These are phyloP conservation scores for Pseudomugil gertrudae DNA, from an alignment of 2,797 vertebrate genomes.

Conservation along the genomic window DNA sequence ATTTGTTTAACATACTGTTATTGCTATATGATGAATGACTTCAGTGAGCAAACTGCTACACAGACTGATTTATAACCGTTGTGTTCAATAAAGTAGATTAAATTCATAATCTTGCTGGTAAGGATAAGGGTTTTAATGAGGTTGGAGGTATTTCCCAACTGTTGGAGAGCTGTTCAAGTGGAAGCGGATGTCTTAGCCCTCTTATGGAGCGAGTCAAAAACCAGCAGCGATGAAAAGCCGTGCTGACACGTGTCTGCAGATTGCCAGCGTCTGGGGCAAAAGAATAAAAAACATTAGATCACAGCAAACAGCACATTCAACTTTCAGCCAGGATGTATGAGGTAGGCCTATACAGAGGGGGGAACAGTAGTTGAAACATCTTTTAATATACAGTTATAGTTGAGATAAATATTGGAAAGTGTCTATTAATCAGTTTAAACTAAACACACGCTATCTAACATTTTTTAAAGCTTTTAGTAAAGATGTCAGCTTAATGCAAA, in stretches of 20 bases:
- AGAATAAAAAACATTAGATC: too few relatives aligned
- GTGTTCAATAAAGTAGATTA: slow-evolving; percentile 55
- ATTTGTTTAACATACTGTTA: background rate
- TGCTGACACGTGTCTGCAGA: background rate
- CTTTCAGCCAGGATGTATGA: background rate
- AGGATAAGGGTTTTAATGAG: slow-evolving; percentile 36
- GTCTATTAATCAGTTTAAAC: too few relatives aligned
- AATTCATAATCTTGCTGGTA: slow-evolving; percentile 58
- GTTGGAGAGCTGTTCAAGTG: slow-evolving; percentile 19
- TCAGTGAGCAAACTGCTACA: slow-evolving; percentile 7
- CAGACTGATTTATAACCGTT: slow-evolving; percentile 31
- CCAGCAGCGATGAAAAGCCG: background rate
- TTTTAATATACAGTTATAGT: too few relatives aligned
- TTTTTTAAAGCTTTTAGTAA: too few relatives aligned
- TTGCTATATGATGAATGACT: slow-evolving; percentile 10
- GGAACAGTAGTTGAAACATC: too few relatives aligned
- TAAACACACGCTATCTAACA: too few relatives aligned
- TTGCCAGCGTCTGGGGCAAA: background rate
- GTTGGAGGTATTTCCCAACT: slow-evolving; percentile 58
- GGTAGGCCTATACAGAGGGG: background rate
- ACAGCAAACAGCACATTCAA: background rate
- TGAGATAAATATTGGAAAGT: too few relatives aligned
- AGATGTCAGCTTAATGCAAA: background rate
- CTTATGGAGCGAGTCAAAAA: background rate
- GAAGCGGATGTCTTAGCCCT: slow-evolving; percentile 33